phyloP scores from a whole-genome alignment of 2,797 vertebrate species.

The Okamejei kenojei region DNA sequence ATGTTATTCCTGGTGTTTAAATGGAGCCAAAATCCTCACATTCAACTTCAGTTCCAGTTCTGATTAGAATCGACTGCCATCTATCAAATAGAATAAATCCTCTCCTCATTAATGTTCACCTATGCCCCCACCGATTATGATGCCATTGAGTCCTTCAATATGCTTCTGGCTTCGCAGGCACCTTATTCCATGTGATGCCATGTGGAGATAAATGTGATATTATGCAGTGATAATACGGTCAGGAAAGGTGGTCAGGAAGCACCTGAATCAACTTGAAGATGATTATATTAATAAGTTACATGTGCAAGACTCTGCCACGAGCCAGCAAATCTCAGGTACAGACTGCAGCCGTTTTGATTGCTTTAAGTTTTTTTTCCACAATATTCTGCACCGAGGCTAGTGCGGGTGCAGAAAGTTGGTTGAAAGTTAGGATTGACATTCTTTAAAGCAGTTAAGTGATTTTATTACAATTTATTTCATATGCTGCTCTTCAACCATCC shows the following conservation, averaged over 20 bases:
- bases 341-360: neutral
- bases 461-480: constrained; percentile 32
- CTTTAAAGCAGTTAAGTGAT: constrained; percentile 27
- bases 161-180: neutral
- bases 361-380: neutral
- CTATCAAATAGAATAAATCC: neutral
- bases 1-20: neutral
- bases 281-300: constrained; percentile 22
- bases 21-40: neutral
- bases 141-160: constrained; percentile 1
- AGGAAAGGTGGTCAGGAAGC: neutral
- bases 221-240: neutral
- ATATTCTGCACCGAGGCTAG: neutral
- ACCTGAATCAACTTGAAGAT: constrained; percentile 33
- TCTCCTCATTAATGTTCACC: neutral
- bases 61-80: neutral
- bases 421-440: constrained; percentile 1
- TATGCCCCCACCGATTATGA: neutral
- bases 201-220: constrained; percentile 3
- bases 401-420: neutral
- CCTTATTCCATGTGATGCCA: constrained; percentile 5
- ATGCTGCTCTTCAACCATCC: constrained; percentile 31
- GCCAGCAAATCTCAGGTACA: neutral
- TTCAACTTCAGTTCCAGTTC: neutral
- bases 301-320: neutral